phyloP scores from a whole-genome alignment of 2,888 invertebrate genomes.

The Dermolepida albohirtum region DNA sequence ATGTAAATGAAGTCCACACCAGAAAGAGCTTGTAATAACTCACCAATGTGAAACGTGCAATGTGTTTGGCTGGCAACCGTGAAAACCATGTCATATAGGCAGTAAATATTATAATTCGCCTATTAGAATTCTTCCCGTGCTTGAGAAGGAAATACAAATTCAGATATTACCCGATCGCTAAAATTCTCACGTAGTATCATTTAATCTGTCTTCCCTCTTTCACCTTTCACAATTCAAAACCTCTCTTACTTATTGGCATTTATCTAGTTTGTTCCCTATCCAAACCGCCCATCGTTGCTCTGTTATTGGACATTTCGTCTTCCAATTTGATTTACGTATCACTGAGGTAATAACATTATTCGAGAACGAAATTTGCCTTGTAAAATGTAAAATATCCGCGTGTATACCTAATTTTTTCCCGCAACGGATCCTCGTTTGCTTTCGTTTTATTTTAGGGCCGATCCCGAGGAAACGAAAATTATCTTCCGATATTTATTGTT shows the following conservation, averaged over 20 bases:
- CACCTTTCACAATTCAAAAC: conserved; percentile 36
- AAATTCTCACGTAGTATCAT: conserved; percentile 40
- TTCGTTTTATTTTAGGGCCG: not conserved
- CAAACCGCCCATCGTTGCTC: not conserved
- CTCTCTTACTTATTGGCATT: conserved; percentile 29
- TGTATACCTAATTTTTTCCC: not conserved
- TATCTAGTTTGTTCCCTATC: conserved; percentile 38
- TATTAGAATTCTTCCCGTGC: conserved; percentile 24
- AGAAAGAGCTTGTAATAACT: no score
- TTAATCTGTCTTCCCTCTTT: conserved; percentile 41
- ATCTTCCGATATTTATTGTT: conserved; percentile 25
- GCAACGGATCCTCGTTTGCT: not conserved
- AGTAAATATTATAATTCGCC: conserved; percentile 23
- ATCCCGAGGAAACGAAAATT: conserved; percentile 10
- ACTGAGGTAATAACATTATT: conserved; percentile 14
- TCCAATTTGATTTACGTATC: conserved; percentile 36
- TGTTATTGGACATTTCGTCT: conserved; percentile 26
- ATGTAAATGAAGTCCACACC: no score
- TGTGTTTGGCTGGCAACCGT: no score
- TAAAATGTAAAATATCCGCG: not conserved
- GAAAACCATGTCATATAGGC: conserved; percentile 3
- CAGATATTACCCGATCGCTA: conserved; percentile 37
- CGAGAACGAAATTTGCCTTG: conserved; percentile 20
- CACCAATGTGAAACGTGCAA: no score
- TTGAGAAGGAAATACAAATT: conserved; percentile 24